Evolutionary conservation across 2,113 vertebrate genomes (phyloP).

Genomic region (Leptosomus discolor): DNA sequence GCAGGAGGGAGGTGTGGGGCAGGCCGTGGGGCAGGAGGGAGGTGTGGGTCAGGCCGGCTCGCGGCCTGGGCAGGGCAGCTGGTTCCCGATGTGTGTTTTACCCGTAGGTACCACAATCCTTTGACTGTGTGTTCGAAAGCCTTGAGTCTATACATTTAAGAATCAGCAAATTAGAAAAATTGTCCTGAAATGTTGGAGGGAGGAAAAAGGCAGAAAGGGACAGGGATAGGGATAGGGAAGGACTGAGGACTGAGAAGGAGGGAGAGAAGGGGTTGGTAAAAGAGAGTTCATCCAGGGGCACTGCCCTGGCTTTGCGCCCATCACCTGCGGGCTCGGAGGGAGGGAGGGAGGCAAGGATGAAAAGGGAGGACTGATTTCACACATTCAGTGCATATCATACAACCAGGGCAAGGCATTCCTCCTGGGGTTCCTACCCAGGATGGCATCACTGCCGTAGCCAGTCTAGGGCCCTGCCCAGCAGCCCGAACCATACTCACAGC

Average conservation of each 20-base stretch:
- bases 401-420: background rate
- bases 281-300: constrained; percentile 21
- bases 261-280: background rate
- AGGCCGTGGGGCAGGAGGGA: background rate
- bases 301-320: background rate
- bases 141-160: constrained; percentile 58
- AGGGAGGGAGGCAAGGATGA: background rate
- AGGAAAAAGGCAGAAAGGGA: constrained; percentile 23
- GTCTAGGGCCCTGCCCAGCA: constrained; percentile 29
- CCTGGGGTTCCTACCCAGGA: background rate
- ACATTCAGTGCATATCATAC: constrained; percentile 31
- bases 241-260: background rate
- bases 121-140: constrained; percentile 55
- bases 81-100: constrained; percentile 6
- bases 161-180: constrained; percentile 65
- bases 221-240: background rate
- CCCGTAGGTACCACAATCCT: constrained; percentile 61
- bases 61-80: background rate
- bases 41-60: background rate
- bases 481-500: constrained; percentile 1
- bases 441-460: background rate
- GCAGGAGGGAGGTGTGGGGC: background rate
- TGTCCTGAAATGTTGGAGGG: constrained; percentile 46
- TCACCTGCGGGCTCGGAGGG: background rate
- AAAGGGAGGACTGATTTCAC: constrained; percentile 29